These are phyloP conservation scores for Centroberyx gerrardi DNA, from an alignment of 2,797 vertebrate genomes.

Conservation along the genomic window DNA sequence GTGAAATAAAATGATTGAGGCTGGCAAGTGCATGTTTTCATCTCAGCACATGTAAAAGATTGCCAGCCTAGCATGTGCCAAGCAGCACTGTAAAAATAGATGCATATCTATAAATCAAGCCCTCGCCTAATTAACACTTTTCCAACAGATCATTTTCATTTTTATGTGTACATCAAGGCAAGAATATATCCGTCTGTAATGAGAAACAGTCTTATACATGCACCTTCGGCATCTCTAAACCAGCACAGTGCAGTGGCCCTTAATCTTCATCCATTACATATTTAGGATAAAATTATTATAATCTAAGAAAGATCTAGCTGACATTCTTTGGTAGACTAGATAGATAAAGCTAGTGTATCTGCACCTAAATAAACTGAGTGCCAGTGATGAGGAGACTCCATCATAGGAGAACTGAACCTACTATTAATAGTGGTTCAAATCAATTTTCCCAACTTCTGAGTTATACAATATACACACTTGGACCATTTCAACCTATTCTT, in stretches of 20 bases:
- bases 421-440: slow-evolving; percentile 12
- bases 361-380: slow-evolving; percentile 29
- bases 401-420: no score
- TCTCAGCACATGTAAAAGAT: slow-evolving; percentile 14
- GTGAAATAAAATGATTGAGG: neutral
- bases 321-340: slow-evolving; percentile 72
- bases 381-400: slow-evolving; percentile 8
- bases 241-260: slow-evolving; percentile 47
- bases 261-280: slow-evolving; percentile 20
- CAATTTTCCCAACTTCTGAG: slow-evolving; percentile 11
- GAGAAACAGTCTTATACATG: slow-evolving; percentile 52
- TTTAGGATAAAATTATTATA: slow-evolving; percentile 30
- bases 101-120: slow-evolving; percentile 45
- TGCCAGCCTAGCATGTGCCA: slow-evolving; percentile 16
- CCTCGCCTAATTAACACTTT: slow-evolving; percentile 34
- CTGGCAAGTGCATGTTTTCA: slow-evolving; percentile 24
- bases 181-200: slow-evolving; percentile 38
- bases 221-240: slow-evolving; percentile 55
- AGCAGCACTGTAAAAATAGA: slow-evolving; percentile 58
- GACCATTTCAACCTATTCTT: slow-evolving; percentile 7
- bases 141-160: slow-evolving; percentile 40
- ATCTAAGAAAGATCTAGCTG: slow-evolving; percentile 18
- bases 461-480: slow-evolving; percentile 21
- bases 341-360: slow-evolving; percentile 53
- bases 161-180: slow-evolving; percentile 57